Percentiles rank a stretch among this genome's conserved stretches.
These are phyloP conservation scores for Hipposideros larvatus DNA, from an alignment of 2,797 vertebrate genomes.

Conservation along the genomic window DNA sequence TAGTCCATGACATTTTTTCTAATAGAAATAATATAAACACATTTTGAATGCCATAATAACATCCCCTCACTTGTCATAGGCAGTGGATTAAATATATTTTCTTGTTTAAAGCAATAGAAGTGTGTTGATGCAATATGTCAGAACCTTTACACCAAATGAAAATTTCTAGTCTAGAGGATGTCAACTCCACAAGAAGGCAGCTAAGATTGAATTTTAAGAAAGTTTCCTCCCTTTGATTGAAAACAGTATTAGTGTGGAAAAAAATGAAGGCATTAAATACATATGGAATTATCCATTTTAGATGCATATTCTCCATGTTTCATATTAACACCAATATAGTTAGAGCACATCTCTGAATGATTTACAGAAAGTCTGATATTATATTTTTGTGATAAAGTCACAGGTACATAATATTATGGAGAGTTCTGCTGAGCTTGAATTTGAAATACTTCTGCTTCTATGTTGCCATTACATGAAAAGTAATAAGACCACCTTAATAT, in stretches of 20 bases:
- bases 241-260: slow-evolving; percentile 23
- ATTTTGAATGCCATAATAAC: background rate
- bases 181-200: background rate
- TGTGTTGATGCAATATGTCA: slow-evolving; percentile 32
- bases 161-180: slow-evolving; percentile 60
- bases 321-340: background rate
- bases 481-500: background rate
- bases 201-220: slow-evolving; percentile 35
- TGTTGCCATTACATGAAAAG: background rate
- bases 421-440: background rate
- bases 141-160: slow-evolving; percentile 17
- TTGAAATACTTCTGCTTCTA: background rate
- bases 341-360: background rate
- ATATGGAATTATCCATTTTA: slow-evolving; percentile 8
- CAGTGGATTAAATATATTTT: slow-evolving; percentile 55
- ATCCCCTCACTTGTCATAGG: background rate
- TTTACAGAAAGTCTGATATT: background rate
- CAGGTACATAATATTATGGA: background rate
- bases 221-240: background rate
- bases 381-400: slow-evolving; percentile 21
- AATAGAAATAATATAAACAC: slow-evolving; percentile 13
- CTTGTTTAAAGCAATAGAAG: slow-evolving; percentile 44
- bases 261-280: slow-evolving; percentile 27
- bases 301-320: background rate
- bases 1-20: slow-evolving; percentile 34